Conservation (phyloP, 1,140 invertebrate species). For the Neotoxoptera formosana region DNA sequence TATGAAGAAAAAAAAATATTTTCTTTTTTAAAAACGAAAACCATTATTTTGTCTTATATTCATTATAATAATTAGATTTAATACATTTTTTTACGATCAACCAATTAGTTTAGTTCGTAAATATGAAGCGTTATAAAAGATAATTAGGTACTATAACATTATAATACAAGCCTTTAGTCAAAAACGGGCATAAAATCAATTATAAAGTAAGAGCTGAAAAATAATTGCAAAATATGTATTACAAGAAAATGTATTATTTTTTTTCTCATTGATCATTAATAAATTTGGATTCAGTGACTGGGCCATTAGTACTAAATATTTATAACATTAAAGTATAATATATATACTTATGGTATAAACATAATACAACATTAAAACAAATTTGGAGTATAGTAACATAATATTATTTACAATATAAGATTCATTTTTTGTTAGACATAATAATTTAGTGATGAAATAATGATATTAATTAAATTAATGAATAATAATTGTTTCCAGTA, state of each 20-base stretch:
- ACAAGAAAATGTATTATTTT: background rate
- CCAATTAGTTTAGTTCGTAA: background rate
- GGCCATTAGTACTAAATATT: too few relatives aligned
- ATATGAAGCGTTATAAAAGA: background rate
- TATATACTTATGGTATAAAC: too few relatives aligned
- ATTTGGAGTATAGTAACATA: background rate
- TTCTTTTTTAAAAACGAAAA: background rate
- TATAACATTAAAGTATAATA: background rate
- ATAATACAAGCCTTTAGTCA: background rate
- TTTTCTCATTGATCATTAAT: background rate
- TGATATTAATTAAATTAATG: too few relatives aligned
- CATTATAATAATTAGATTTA: conserved; percentile 15
- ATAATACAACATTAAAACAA: too few relatives aligned
- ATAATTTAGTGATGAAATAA: background rate
- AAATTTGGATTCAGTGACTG: background rate
- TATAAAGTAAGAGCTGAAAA: background rate
- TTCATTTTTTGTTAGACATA: background rate
- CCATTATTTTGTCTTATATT: conserved; percentile 1
- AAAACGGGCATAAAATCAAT: too few relatives aligned
- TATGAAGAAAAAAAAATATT: conserved; percentile 15
- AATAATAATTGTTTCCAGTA: background rate
- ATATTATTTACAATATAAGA: too few relatives aligned
- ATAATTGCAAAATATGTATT: background rate
- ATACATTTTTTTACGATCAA: background rate
- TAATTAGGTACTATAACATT: background rate